These are phyloP conservation scores for Cnemophilus loriae DNA, from an alignment of 2,113 vertebrate genomes.

Conservation along the genomic window DNA sequence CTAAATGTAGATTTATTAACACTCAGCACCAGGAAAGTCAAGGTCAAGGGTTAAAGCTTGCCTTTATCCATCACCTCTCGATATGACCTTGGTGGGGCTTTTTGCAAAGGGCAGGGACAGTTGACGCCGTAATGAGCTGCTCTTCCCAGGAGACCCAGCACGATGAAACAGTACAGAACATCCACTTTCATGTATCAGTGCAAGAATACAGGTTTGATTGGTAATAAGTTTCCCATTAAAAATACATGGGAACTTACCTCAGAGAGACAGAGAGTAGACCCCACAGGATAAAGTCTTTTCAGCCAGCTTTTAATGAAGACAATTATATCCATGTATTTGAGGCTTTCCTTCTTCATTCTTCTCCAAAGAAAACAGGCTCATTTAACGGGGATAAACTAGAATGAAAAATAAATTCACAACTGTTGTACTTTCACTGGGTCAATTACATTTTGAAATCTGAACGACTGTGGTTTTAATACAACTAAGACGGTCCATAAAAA, in stretches of 20 bases:
- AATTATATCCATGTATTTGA: background rate
- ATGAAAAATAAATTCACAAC: background rate
- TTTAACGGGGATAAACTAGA: background rate
- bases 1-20: slow-evolving; percentile 60
- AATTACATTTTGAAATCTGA: background rate
- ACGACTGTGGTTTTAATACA: background rate
- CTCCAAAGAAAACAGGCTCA: background rate
- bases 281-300: slow-evolving; percentile 14
- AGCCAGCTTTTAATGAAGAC: slow-evolving; percentile 19
- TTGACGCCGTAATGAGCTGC: slow-evolving; percentile 34
- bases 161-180: slow-evolving; percentile 19
- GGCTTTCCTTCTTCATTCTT: background rate
- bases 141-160: slow-evolving; percentile 33
- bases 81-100: slow-evolving; percentile 39
- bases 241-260: slow-evolving; percentile 39
- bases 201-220: slow-evolving; percentile 17
- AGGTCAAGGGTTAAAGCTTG: slow-evolving; percentile 60
- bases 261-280: background rate
- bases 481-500: background rate
- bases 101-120: slow-evolving; percentile 57
- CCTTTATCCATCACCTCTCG: slow-evolving; percentile 59
- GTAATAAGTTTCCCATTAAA: slow-evolving; percentile 50
- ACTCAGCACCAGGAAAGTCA: slow-evolving; percentile 48
- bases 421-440: background rate
- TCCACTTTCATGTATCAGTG: slow-evolving; percentile 5